These are phyloP conservation scores for Acrossocheilus fasciatus DNA, from an alignment of 2,797 vertebrate genomes.

Conservation along the genomic window DNA sequence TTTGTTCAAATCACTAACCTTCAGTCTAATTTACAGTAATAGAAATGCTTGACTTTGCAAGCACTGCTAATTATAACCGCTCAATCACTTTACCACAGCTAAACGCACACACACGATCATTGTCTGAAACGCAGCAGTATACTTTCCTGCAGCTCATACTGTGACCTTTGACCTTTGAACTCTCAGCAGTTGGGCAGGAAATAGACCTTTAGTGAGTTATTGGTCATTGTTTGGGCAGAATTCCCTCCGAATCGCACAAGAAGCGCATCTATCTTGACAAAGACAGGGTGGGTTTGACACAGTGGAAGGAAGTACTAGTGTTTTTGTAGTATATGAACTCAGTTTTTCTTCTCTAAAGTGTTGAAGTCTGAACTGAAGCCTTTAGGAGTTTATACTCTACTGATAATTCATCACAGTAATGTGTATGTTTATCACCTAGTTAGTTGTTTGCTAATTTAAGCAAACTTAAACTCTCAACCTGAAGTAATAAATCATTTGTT, in stretches of 20 bases:
- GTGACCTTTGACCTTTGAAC: slow-evolving; percentile 22
- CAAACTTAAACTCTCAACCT: not conserved
- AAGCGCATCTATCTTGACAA: not conserved
- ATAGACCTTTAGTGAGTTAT: slow-evolving; percentile 7
- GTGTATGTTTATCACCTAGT: not conserved
- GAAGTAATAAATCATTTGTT: not conserved
- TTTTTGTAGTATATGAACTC: not conserved
- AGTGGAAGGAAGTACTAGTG: slow-evolving; percentile 4
- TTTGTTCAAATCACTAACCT: not conserved
- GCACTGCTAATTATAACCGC: not conserved
- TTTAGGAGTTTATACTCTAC: not conserved
- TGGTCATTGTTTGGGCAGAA: slow-evolving; percentile 7
- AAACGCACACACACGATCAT: not conserved
- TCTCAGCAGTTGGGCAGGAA: slow-evolving; percentile 3
- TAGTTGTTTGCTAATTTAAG: not conserved
- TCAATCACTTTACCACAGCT: not conserved
- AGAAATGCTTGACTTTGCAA: not conserved
- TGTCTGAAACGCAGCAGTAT: not conserved
- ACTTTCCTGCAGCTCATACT: not conserved
- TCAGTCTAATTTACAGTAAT: slow-evolving; percentile 1
- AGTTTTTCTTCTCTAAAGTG: not conserved
- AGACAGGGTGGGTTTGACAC: not conserved
- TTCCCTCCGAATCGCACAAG: not conserved
- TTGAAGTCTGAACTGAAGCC: not conserved
- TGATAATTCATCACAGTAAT: not conserved